Evolutionary conservation across 2,888 invertebrate genomes (phyloP).

Genomic region (Nomada ferruginata): DNA sequence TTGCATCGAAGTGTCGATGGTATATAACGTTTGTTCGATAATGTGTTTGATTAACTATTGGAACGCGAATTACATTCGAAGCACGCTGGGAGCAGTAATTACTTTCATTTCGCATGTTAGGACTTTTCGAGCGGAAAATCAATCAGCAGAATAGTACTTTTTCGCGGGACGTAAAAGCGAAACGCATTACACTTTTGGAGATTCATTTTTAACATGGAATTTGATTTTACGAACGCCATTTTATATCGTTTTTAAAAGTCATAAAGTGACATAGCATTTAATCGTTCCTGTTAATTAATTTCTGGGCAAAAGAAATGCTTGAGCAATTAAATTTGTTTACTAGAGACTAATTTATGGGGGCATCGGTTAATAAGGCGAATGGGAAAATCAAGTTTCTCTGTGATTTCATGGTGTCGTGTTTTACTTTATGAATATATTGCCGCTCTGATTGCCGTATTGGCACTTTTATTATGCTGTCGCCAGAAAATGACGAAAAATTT

Average conservation of each 20-base stretch:
- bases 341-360: neutral
- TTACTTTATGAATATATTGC: neutral
- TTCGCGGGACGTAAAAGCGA: neutral
- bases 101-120: neutral
- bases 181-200: neutral
- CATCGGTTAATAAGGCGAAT: neutral
- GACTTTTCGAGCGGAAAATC: neutral
- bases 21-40: neutral
- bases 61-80: neutral
- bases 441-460: neutral
- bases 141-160: neutral
- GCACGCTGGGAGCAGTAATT: neutral
- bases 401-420: neutral
- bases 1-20: neutral
- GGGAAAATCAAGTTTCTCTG: neutral
- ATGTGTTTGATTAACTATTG: neutral
- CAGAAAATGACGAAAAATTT: conserved; percentile 5
- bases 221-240: neutral
- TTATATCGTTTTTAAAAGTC: neutral
- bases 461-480: conserved; percentile 10
- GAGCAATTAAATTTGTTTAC: neutral
- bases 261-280: neutral
- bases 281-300: neutral
- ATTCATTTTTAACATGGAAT: too few relatives aligned
- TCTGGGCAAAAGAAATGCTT: neutral